These are phyloP conservation scores for Xiphophorus birchmanni DNA, from an alignment of 2,797 vertebrate species.

Conservation along the genomic window DNA sequence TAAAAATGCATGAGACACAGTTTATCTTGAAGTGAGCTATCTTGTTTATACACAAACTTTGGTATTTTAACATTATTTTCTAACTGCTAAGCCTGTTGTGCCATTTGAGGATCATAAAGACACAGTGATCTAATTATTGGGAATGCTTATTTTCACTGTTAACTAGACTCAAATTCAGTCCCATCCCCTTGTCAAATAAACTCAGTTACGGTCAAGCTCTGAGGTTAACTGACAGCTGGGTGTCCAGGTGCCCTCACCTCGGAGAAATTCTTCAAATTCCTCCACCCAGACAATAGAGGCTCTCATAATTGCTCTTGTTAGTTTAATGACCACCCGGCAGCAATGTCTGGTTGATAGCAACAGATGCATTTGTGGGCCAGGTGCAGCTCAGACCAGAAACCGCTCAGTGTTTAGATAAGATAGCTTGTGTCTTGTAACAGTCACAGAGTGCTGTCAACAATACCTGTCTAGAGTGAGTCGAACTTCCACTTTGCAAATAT, in stretches of 20 bases:
- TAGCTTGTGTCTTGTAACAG: slow-evolving; percentile 42
- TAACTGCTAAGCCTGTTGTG: background rate
- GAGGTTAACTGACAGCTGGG: slow-evolving; percentile 52
- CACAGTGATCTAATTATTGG: slow-evolving; percentile 1
- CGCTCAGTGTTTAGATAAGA: slow-evolving; percentile 59
- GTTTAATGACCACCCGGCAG: slow-evolving; percentile 64
- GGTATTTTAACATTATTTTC: too few relatives aligned
- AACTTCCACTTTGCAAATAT: slow-evolving; percentile 1
- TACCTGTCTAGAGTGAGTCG: background rate
- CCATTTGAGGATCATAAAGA: slow-evolving; percentile 37
- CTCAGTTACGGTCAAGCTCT: slow-evolving; percentile 30
- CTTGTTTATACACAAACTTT: background rate
- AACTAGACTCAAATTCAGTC: background rate
- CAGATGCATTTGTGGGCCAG: slow-evolving; percentile 62
- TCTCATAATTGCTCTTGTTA: slow-evolving; percentile 73
- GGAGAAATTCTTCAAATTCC: slow-evolving; percentile 73
- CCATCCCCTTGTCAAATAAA: slow-evolving; percentile 10
- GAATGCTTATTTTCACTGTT: slow-evolving; percentile 3
- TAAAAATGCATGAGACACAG: background rate
- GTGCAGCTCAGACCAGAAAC: slow-evolving; percentile 60
- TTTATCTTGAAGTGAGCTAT: background rate
- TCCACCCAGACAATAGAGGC: slow-evolving; percentile 55
- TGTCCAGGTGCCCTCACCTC: slow-evolving; percentile 74
- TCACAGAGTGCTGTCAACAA: slow-evolving; percentile 27
- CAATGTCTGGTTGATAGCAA: slow-evolving; percentile 43